These are phyloP conservation scores for Ceuthmochares aereus DNA, from an alignment of 2,113 vertebrate species.

Conservation along the genomic window DNA sequence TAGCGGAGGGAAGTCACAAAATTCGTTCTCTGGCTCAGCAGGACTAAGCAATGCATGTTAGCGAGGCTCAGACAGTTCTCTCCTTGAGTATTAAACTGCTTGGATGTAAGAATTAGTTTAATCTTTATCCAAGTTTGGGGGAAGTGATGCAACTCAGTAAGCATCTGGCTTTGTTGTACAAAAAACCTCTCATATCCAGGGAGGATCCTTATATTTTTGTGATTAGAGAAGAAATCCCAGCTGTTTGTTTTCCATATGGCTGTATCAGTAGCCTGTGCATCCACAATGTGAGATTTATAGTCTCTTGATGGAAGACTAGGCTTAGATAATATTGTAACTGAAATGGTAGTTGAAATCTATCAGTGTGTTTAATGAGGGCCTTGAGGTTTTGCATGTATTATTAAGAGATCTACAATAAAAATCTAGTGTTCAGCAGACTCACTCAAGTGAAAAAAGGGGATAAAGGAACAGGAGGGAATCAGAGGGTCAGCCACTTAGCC, in stretches of 20 bases:
- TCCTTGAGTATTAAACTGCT: not conserved
- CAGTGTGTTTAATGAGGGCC: not conserved
- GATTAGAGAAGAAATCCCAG: not conserved
- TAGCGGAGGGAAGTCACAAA: not conserved
- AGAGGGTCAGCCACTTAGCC: not conserved
- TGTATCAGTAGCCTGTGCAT: not conserved
- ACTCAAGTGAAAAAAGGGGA: not conserved
- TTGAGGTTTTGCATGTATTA: not conserved
- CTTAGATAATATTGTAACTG: not conserved
- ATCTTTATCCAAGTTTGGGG: not conserved
- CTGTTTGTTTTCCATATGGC: not conserved
- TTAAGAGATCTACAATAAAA: not conserved
- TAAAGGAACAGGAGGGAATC: not conserved
- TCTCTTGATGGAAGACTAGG: not conserved
- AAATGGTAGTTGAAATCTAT: not conserved
- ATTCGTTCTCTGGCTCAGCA: not conserved
- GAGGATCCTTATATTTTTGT: not conserved
- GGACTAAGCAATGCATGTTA: not conserved
- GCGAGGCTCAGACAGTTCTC: not conserved
- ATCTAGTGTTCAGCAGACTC: not conserved
- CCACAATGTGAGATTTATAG: not conserved
- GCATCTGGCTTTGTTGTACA: not conserved
- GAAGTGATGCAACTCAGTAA: not conserved
- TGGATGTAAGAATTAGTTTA: not conserved
- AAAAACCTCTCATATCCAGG: not conserved